Conservation (phyloP, 1,140 invertebrate species). For the Ceratina australensis region DNA sequence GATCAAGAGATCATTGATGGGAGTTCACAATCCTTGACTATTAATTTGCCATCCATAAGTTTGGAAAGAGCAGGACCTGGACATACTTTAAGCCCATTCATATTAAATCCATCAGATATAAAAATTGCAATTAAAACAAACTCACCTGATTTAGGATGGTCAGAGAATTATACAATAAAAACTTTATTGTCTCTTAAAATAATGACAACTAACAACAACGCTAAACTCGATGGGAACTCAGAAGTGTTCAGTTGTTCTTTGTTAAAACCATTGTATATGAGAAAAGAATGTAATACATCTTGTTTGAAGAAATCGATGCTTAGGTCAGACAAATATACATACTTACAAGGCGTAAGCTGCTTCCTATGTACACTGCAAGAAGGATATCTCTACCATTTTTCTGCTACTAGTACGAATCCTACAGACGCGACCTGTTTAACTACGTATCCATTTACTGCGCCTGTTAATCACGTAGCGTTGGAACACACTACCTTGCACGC, state of each 20-base stretch:
- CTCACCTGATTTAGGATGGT: slow-evolving; percentile 75
- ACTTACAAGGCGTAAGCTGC: slow-evolving; percentile 76
- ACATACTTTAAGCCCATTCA: slow-evolving; percentile 69
- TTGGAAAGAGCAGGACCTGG: slow-evolving; percentile 69
- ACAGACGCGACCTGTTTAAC: slow-evolving; percentile 69
- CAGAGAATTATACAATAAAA: slow-evolving; percentile 75
- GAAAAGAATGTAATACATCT: slow-evolving; percentile 60
- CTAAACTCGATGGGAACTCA: slow-evolving; percentile 52
- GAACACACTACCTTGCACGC: slow-evolving; percentile 87
- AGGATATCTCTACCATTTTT: slow-evolving; percentile 82
- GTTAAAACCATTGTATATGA: slow-evolving; percentile 75
- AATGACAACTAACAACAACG: slow-evolving; percentile 51
- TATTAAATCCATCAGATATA: slow-evolving; percentile 71
- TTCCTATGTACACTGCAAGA: slow-evolving; percentile 81
- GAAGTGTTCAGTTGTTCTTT: slow-evolving; percentile 74
- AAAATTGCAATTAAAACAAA: slow-evolving; percentile 75
- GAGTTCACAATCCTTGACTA: slow-evolving; percentile 61
- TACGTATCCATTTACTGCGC: slow-evolving; percentile 86
- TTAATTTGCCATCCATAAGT: slow-evolving; percentile 71
- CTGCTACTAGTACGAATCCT: slow-evolving; percentile 63
- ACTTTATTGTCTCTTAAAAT: slow-evolving; percentile 73
- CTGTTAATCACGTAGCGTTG: slow-evolving; percentile 83
- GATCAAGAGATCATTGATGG: slow-evolving; percentile 64
- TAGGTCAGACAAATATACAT: slow-evolving; percentile 72
- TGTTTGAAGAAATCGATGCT: slow-evolving; percentile 74